Conservation (phyloP, 2,888 invertebrate genomes). For the Thereva unica region DNA sequence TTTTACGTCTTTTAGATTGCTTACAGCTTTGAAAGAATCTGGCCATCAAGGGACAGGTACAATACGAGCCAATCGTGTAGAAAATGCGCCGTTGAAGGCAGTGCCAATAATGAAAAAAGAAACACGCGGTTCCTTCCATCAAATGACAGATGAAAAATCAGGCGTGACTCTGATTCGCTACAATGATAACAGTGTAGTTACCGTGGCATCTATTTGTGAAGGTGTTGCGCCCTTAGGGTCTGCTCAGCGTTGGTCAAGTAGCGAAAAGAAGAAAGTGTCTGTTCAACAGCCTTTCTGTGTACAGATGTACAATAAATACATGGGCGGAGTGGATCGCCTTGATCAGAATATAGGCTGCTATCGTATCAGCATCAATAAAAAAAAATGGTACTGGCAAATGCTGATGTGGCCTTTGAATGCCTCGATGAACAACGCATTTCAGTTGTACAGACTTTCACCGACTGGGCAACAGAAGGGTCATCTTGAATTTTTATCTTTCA, state of each 20-base stretch:
- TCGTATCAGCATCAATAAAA: not conserved
- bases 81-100: not conserved
- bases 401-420: not conserved
- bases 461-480: not conserved
- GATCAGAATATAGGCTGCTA: slow-evolving; percentile 4
- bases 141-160: too few relatives aligned
- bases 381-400: not conserved
- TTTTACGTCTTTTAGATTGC: slow-evolving; percentile 2
- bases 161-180: too few relatives aligned
- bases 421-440: not conserved
- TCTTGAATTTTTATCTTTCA: not conserved
- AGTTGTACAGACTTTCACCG: not conserved
- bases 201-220: not conserved
- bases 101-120: not conserved
- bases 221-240: not conserved
- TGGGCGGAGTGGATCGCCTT: not conserved
- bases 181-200: not conserved
- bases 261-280: not conserved
- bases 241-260: not conserved
- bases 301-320: not conserved
- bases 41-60: too few relatives aligned
- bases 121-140: not conserved
- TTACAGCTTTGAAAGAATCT: not conserved
- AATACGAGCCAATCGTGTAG: accelerated
- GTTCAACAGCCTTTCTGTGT: slow-evolving; percentile 6